phyloP scores from a whole-genome alignment of 2,797 vertebrate genomes.

The Alosa sapidissima region DNA sequence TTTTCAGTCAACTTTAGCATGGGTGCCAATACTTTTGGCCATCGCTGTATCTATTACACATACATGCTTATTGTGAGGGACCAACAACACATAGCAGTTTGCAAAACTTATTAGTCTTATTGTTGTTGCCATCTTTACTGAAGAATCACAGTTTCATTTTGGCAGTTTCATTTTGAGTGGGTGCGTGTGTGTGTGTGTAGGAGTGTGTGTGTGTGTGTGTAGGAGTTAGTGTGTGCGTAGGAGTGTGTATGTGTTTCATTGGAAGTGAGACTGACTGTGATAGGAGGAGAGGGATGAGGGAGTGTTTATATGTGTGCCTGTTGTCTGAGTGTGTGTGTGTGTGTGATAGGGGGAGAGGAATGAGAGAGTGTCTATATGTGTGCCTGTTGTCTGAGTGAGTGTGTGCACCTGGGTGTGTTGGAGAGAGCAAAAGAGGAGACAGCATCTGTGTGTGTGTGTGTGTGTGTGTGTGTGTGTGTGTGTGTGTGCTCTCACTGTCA shows the following conservation, averaged over 20 bases:
- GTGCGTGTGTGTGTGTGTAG: constrained; percentile 61
- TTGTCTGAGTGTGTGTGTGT: background rate
- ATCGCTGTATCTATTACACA: too few species aligned
- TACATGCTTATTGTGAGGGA: constrained; percentile 18
- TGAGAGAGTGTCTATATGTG: constrained; percentile 16
- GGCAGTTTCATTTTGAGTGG: constrained; percentile 53
- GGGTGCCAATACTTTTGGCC: too few species aligned
- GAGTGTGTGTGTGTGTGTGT: constrained; percentile 29
- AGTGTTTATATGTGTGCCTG: constrained; percentile 16
- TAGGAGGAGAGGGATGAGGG: background rate
- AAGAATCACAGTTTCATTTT: background rate
- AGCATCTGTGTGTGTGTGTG: background rate
- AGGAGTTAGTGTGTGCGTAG: constrained; percentile 30
- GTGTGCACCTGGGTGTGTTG: constrained; percentile 23
- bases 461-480: constrained; percentile 23
- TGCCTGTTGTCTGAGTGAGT: constrained; percentile 10
- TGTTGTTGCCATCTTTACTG: background rate
- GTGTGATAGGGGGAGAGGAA: background rate
- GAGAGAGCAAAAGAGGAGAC: constrained; percentile 13
- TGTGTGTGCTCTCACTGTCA: constrained; percentile 26
- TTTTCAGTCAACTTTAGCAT: too few species aligned
- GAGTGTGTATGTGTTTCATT: background rate
- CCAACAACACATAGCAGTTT: background rate
- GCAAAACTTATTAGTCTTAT: background rate
- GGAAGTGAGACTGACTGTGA: background rate